These are phyloP conservation scores for Smutsia temminckii DNA, from an alignment of 2,797 vertebrate genomes.

Conservation along the genomic window DNA sequence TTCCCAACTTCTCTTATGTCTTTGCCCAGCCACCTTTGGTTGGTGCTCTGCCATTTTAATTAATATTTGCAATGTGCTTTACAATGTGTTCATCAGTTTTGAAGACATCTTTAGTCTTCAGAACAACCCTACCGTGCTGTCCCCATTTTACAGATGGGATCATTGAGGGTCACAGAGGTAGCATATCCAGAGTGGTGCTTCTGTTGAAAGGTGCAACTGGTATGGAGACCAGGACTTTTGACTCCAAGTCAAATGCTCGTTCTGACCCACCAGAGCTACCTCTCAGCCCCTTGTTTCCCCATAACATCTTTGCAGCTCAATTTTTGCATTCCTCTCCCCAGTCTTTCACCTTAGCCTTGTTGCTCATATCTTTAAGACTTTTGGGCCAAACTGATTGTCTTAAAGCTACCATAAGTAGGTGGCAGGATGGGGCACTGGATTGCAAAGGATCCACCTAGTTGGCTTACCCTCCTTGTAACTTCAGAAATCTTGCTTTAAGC, in stretches of 20 bases:
- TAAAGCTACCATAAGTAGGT: not conserved
- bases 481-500: not conserved
- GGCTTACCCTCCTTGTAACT: not conserved
- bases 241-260: not conserved
- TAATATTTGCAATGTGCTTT: not conserved
- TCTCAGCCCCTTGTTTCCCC: not conserved
- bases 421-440: not conserved
- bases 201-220: not conserved
- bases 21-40: not conserved
- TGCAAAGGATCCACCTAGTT: not conserved
- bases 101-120: not conserved
- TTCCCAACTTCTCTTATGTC: not conserved
- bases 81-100: not conserved
- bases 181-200: not conserved
- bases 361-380: not conserved
- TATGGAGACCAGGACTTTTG: not conserved
- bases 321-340: not conserved
- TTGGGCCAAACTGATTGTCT: not conserved
- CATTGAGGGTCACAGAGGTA: not conserved
- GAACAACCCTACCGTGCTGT: not conserved
- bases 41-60: not conserved
- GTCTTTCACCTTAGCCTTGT: not conserved
- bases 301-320: not conserved
- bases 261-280: not conserved
- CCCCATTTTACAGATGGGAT: not conserved